Evolutionary conservation across 1,140 invertebrate species (phyloP).

Genomic region (Conus ventricosus): DNA sequence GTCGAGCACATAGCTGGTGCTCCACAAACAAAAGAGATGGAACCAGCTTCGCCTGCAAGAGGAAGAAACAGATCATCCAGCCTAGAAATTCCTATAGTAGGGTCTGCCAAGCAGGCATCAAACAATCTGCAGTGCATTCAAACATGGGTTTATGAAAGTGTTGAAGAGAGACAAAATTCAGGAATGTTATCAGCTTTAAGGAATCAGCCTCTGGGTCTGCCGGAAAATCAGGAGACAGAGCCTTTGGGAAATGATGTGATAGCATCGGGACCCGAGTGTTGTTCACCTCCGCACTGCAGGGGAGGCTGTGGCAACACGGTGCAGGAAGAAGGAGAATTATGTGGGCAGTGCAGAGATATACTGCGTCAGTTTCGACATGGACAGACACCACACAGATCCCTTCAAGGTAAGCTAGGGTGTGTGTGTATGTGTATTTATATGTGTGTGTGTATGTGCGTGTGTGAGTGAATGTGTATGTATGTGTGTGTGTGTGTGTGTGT

Average conservation of each 20-base stretch:
- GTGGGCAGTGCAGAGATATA: not conserved
- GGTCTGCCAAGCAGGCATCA: not conserved
- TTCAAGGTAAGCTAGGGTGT: too few species aligned
- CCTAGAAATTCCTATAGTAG: not conserved
- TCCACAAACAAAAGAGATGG: not conserved
- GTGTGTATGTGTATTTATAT: too few species aligned
- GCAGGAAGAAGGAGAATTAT: not conserved
- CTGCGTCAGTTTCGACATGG: not conserved
- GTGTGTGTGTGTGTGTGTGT: too few species aligned
- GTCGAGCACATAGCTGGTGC: too few species aligned
- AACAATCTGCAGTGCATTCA: not conserved
- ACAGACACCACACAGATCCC: not conserved
- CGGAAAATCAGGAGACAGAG: not conserved
- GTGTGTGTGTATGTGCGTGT: too few species aligned
- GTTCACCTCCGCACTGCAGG: not conserved
- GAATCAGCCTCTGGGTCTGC: not conserved
- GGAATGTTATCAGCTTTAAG: not conserved
- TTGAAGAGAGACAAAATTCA: not conserved
- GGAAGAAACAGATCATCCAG: not conserved
- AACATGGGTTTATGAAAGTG: not conserved
- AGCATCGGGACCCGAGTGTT: constrained; percentile 8
- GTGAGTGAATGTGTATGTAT: too few species aligned
- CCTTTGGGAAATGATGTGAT: not conserved
- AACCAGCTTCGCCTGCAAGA: not conserved
- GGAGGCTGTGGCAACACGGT: not conserved